Conservation (phyloP, 2,113 vertebrate genomes). For the Ochotona princeps region DNA sequence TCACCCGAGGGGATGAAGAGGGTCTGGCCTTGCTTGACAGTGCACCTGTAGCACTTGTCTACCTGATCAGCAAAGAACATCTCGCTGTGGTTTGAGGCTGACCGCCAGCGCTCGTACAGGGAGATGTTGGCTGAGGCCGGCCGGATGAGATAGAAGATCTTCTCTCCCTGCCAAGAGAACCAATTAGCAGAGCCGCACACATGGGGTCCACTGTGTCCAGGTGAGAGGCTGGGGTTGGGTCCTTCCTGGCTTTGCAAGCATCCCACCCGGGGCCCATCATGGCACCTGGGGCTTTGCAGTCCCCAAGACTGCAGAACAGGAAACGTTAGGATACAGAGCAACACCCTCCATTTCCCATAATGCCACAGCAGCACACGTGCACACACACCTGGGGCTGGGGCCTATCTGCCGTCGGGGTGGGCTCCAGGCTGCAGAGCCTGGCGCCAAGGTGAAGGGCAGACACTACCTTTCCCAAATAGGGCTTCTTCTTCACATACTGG, state of each 20-base stretch:
- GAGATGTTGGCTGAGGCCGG: conserved; percentile 98
- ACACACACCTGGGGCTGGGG: too few relatives aligned
- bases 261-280: background rate
- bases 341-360: rapidly evolving
- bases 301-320: background rate
- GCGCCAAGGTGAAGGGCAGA: too few relatives aligned
- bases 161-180: conserved; percentile 92
- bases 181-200: background rate
- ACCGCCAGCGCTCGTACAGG: conserved; percentile 97
- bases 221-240: background rate
- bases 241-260: background rate
- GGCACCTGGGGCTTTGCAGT: background rate
- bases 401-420: too few relatives aligned
- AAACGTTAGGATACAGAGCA: background rate
- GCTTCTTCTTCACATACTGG: background rate
- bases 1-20: conserved; percentile 98
- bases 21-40: conserved; percentile 97
- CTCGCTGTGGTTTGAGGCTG: conserved; percentile 96
- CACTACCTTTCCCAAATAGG: too few relatives aligned
- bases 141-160: conserved; percentile 99
- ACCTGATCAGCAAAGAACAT: conserved; percentile 99
- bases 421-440: background rate
- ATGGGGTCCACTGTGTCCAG: background rate
- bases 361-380: background rate
- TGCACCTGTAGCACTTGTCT: conserved; percentile 99